Conservation (phyloP, 2,888 invertebrate genomes). For the Brachypalpus laphriformis region DNA sequence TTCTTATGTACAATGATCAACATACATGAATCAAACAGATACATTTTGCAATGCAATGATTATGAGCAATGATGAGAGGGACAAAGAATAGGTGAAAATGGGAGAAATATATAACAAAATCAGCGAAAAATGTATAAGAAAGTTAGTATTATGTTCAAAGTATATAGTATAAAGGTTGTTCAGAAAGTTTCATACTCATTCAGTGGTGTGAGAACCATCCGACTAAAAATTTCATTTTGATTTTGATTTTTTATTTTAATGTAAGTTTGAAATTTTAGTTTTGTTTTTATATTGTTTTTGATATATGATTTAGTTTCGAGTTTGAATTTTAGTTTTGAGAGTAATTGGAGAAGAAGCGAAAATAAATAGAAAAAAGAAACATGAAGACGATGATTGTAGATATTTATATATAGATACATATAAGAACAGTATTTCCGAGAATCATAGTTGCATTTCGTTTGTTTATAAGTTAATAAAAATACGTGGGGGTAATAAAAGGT, state of each 20-base stretch:
- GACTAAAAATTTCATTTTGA: conserved; percentile 78
- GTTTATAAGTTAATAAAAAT: background rate
- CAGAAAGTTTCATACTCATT: conserved; percentile 81
- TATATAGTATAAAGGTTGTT: conserved; percentile 70
- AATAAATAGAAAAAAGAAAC: conserved; percentile 71
- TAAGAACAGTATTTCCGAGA: conserved; percentile 40
- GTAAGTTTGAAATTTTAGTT: conserved; percentile 46
- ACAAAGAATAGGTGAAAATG: conserved; percentile 33
- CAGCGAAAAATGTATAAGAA: conserved; percentile 57
- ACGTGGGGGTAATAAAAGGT: too few relatives aligned
- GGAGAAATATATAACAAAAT: conserved; percentile 10
- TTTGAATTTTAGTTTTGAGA: conserved; percentile 59
- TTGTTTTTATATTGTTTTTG: conserved; percentile 58
- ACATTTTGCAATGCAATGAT: conserved; percentile 28
- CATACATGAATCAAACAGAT: conserved; percentile 46
- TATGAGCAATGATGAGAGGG: conserved; percentile 42
- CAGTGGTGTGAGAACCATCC: conserved; percentile 82
- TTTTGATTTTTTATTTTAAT: conserved; percentile 69
- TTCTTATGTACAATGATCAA: conserved; percentile 46
- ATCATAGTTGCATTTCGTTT: conserved; percentile 1
- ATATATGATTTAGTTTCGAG: conserved; percentile 64
- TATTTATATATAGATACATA: conserved; percentile 49
- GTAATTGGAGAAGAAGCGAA: conserved; percentile 73
- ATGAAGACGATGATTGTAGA: conserved; percentile 70
- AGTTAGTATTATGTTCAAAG: conserved; percentile 62